Evolutionary conservation across 64 coral and sea anemone species (phyloP), one percentile per base, ranked within the genome.

Genomic region (Pachyseris speciosa): DNA sequence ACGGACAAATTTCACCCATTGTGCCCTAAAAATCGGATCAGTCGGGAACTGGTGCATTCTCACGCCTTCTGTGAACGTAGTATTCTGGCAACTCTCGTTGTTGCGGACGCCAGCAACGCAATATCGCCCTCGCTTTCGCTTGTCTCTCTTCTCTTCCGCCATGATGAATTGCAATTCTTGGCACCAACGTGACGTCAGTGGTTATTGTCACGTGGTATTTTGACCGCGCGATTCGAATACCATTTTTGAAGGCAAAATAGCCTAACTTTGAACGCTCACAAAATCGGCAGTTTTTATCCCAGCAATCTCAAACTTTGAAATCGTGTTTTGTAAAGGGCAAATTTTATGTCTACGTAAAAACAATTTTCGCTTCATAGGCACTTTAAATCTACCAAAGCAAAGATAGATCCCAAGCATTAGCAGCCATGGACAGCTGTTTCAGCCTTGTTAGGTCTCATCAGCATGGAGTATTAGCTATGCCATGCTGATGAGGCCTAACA

Each of bases 1-100:
- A 17, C 75, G 69, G 42, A 89, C 86, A 27, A 89, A 89, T 89
- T 91, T 91, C 11, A 83, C 75, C 88, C 64, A 91, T 53, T 91
- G 80, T 25, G 20, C 38, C 31, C 88, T 32, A 48, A 91, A 22
- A 52, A 24, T 43, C 41, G 64, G 64, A 52, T 91, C 88, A 12
- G 75, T 70, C 25, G 76, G 88, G 55, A 91, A 91, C 45, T 83
- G 76, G 39, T 91, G 76, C 75, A 91, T 91, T 11, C 61, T 71
- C 50, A 91, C 57, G 9, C 89, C 78, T 72, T 55, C n/a, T 27
- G 77, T 83, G 72, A 58, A 83, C 13, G 22, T 37, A 28, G 61
- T 84, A 39, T 91, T 91, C 42, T 84, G 45, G 57, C 86, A 81
- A 65, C 88, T 91, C 67, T 67, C 19, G 12, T 64, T 28, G 48